Evolutionary conservation across 2,113 vertebrate genomes (phyloP).

Genomic region (Macquaria ambigua): DNA sequence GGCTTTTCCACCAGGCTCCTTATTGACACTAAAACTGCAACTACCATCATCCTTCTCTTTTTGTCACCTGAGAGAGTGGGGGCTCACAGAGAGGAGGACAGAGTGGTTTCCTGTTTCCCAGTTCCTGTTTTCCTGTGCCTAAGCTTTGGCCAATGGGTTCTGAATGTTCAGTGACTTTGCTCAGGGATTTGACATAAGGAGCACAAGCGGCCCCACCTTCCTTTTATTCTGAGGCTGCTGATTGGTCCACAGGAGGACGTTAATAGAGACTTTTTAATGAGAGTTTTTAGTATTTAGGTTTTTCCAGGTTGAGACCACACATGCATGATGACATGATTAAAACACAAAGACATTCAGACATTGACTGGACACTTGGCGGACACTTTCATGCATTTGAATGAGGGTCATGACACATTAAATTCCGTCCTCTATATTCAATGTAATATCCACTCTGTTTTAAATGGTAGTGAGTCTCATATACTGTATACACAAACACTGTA

Average conservation of each 20-base stretch:
- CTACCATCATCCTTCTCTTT: slow-evolving; percentile 49
- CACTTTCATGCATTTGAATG: slow-evolving; percentile 17
- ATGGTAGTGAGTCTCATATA: slow-evolving; percentile 23
- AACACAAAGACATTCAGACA: slow-evolving; percentile 37
- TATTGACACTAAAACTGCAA: slow-evolving; percentile 36
- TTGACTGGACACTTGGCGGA: slow-evolving; percentile 34
- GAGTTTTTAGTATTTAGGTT: slow-evolving; percentile 63
- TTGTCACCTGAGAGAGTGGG: slow-evolving; percentile 50
- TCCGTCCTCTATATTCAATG: slow-evolving; percentile 38
- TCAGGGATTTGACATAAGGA: slow-evolving; percentile 86
- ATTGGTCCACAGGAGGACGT: slow-evolving; percentile 66
- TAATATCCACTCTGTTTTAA: slow-evolving; percentile 51
- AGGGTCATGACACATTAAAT: slow-evolving; percentile 37
- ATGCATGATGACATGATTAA: slow-evolving; percentile 56
- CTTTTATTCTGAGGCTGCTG: slow-evolving; percentile 74
- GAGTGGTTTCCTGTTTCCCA: slow-evolving; percentile 73
- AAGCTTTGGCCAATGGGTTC: slow-evolving; percentile 56
- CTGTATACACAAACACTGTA: slow-evolving; percentile 38
- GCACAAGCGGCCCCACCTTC: slow-evolving; percentile 81
- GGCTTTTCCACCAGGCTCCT: slow-evolving; percentile 41
- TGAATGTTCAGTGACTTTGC: slow-evolving; percentile 79
- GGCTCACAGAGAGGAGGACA: slow-evolving; percentile 81
- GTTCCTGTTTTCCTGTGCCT: slow-evolving; percentile 77
- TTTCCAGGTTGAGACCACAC: slow-evolving; percentile 52
- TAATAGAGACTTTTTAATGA: slow-evolving; percentile 62